Percentiles rank a stretch among this genome's conserved stretches.
Evolutionary conservation across 64 coral and sea anemone species (phyloP).

Genomic region (Acropora tenuis): DNA sequence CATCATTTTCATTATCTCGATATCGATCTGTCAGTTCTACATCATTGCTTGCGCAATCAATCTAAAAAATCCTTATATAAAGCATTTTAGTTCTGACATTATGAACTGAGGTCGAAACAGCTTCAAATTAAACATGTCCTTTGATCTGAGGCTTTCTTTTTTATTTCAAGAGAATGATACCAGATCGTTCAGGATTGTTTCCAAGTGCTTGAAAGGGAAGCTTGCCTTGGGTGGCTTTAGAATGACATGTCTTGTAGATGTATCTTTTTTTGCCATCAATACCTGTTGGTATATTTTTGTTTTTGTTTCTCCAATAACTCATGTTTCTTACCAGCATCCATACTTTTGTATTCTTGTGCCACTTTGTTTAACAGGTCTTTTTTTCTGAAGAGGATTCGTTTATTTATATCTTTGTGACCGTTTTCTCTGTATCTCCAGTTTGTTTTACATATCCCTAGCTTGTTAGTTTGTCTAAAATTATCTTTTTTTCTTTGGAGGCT

Average conservation of each 20-base stretch:
- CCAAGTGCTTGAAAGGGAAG: slow-evolving; percentile 58
- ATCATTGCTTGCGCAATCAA: slow-evolving; percentile 2
- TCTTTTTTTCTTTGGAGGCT: no score
- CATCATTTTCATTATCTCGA: background rate
- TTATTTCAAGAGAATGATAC: slow-evolving; percentile 54
- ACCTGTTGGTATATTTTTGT: no score
- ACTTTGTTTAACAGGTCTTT: no score
- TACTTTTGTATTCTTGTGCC: no score
- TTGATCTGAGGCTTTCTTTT: slow-evolving; percentile 42
- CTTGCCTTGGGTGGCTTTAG: slow-evolving; percentile 3
- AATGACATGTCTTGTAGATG: background rate
- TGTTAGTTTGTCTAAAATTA: no score
- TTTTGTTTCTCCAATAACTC: no score
- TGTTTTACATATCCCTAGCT: no score
- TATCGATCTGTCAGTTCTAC: background rate
- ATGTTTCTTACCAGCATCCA: no score
- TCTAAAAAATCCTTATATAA: slow-evolving; percentile 3
- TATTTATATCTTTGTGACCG: no score
- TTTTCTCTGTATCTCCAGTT: no score
- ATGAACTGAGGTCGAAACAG: slow-evolving; percentile 39
- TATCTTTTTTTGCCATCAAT: background rate
- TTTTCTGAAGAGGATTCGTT: no score
- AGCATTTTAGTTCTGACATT: background rate
- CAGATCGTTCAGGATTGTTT: slow-evolving; percentile 46
- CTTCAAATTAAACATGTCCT: slow-evolving; percentile 41